Conservation (phyloP, 1,140 invertebrate genomes). For the Metopolophium dirhodum region DNA sequence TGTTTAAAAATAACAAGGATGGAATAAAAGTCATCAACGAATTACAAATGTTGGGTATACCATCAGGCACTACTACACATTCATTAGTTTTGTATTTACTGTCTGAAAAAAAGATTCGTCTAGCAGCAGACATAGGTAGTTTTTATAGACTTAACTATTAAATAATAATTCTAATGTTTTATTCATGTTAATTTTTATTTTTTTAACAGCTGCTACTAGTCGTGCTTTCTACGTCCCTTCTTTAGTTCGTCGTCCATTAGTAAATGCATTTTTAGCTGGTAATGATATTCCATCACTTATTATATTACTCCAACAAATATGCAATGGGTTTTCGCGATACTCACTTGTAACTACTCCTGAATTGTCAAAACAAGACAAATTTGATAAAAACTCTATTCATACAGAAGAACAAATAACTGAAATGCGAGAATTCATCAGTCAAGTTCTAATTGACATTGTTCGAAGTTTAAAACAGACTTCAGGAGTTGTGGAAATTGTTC, state of each 20-base stretch:
- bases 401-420: constrained; percentile 44
- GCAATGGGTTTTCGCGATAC: constrained; percentile 62
- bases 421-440: constrained; percentile 64
- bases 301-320: constrained; percentile 64
- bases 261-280: constrained; percentile 67
- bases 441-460: constrained; percentile 65
- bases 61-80: constrained; percentile 66
- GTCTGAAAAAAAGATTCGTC: constrained; percentile 65
- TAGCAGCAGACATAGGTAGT: constrained; percentile 66
- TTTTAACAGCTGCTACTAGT: constrained; percentile 57
- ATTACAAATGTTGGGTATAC: constrained; percentile 67
- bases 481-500: constrained; percentile 26
- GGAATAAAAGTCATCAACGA: constrained; percentile 65
- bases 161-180: not conserved
- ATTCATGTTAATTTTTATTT: not conserved
- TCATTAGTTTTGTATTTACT: constrained; percentile 69
- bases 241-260: constrained; percentile 66
- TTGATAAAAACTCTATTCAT: not conserved
- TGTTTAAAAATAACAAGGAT: constrained; percentile 61
- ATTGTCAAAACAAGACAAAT: constrained; percentile 30
- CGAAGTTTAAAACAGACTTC: constrained; percentile 57
- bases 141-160: constrained; percentile 1
- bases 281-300: constrained; percentile 69
- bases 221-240: constrained; percentile 65
- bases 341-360: not conserved